Evolutionary conservation across 2,113 vertebrate genomes (phyloP), one percentile per base, ranked within the genome.

Genomic region (Scolopax mira): DNA sequence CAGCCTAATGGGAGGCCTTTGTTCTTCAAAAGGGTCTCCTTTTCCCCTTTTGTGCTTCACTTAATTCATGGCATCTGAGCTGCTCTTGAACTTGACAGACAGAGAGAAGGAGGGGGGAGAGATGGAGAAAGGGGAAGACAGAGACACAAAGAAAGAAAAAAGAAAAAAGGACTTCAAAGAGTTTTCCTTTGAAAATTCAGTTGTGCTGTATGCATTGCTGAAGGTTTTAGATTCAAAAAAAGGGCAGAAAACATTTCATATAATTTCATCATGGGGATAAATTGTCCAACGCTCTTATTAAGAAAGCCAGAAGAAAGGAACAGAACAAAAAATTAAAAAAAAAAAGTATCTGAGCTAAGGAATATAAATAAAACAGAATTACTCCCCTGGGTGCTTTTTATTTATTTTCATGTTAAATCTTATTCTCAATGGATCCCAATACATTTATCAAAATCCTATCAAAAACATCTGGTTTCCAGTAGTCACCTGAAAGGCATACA

Each of bases 81-180:
- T 97, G 96, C 98, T 98, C 98, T 98, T 98, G 98, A 98, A 98
- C 98, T 98, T 98, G 98, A 98, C 97, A 98, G 98, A 97, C 96
- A 90, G 95, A 96, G 91, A 95, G 80, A 88, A 95, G 96, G 92
- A 95, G 96, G 93, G 92, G 88, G 93, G 77, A 94, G 77, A 95
- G 80, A 96, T 81, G 90, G 93, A 91, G 78, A 96, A 96, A 86
- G 91, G 91, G 96, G 94, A 90, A 94, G 88, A 91, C 74, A 93
- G 85, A 96, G 81, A 97, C 95, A 98, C 95, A 98, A 95, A 98
- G 95, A 96, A 89, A 94, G 90, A 95, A 94, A 86, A 92, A 93
- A 90, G 90, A 96, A 96, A 95, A 88, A 95, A 96, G 78, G 85
- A 92, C 97, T 97, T 97, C 95, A 97, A 97, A 98, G 94, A 97